Evolutionary conservation across 2,113 vertebrate species (phyloP).

Genomic region (Bubo blakistoni): DNA sequence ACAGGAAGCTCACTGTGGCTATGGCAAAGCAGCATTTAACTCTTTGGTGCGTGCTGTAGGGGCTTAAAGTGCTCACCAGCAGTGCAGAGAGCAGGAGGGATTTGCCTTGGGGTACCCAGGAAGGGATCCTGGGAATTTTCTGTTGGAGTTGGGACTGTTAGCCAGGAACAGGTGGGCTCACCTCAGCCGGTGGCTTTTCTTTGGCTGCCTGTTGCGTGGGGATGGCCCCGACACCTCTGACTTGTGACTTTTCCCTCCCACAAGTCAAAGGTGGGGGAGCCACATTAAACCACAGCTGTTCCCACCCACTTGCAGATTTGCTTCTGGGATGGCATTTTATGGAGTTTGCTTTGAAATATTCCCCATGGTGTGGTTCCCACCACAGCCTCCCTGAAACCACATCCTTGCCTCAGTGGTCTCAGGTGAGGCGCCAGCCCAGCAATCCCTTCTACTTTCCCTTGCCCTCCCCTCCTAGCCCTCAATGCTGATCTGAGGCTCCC

Average conservation of each 20-base stretch:
- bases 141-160: background rate
- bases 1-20: background rate
- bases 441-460: background rate
- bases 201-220: background rate
- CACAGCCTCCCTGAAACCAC: background rate
- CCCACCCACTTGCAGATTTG: background rate
- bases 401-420: background rate
- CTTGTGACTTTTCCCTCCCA: background rate
- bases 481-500: background rate
- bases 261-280: background rate
- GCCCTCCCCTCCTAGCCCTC: background rate
- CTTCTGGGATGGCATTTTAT: background rate
- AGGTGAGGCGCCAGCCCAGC: accelerated
- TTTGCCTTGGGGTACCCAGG: background rate
- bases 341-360: background rate
- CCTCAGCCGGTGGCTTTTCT: background rate
- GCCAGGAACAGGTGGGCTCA: background rate
- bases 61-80: background rate
- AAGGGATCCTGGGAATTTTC: background rate
- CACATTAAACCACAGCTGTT: background rate
- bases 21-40: background rate
- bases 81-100: accelerated
- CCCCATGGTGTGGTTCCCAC: background rate
- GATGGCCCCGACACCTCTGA: background rate
- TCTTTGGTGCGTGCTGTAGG: background rate